Conservation (phyloP, 2,888 invertebrate species). For the Tigriopus californicus region DNA sequence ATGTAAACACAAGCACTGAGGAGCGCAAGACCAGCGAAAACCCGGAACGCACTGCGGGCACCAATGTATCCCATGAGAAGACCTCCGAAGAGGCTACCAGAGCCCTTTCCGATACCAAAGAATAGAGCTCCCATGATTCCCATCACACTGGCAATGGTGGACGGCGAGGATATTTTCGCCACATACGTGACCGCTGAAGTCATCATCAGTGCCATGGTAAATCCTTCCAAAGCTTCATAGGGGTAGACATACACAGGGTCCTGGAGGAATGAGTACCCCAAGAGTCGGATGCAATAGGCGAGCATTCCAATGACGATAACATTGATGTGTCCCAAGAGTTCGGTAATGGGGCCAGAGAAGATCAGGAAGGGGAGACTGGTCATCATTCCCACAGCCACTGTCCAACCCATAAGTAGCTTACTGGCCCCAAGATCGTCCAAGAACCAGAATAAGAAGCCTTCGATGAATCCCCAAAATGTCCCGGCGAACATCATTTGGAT, state of each 20-base stretch:
- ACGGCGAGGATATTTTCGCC: constrained; percentile 7
- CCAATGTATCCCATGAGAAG: constrained; percentile 6
- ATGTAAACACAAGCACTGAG: constrained; percentile 47
- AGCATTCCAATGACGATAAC: constrained; percentile 55
- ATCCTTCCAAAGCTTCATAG: constrained; percentile 20
- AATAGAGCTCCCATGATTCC: constrained; percentile 9
- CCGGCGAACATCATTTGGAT: constrained; percentile 50
- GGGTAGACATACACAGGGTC: constrained; percentile 19
- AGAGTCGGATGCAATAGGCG: constrained; percentile 49
- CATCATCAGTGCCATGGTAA: constrained; percentile 20
- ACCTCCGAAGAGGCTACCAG: constrained; percentile 6
- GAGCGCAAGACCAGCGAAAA: constrained; percentile 43
- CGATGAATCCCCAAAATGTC: constrained; percentile 57
- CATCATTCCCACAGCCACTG: constrained; percentile 45
- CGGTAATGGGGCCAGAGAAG: constrained; percentile 12
- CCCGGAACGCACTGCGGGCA: constrained; percentile 27
- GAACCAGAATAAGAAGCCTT: constrained; percentile 53
- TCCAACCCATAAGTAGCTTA: constrained; percentile 42
- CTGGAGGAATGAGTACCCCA: constrained; percentile 32
- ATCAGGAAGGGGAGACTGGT: constrained; percentile 45
- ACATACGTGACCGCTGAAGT: constrained; percentile 19
- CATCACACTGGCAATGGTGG: constrained; percentile 8
- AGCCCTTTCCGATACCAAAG: constrained; percentile 15
- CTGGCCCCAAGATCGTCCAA: constrained; percentile 36
- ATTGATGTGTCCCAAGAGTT: constrained; percentile 47